These are phyloP conservation scores for Gavialis gangeticus DNA, from an alignment of 2,113 vertebrate species.

Conservation along the genomic window DNA sequence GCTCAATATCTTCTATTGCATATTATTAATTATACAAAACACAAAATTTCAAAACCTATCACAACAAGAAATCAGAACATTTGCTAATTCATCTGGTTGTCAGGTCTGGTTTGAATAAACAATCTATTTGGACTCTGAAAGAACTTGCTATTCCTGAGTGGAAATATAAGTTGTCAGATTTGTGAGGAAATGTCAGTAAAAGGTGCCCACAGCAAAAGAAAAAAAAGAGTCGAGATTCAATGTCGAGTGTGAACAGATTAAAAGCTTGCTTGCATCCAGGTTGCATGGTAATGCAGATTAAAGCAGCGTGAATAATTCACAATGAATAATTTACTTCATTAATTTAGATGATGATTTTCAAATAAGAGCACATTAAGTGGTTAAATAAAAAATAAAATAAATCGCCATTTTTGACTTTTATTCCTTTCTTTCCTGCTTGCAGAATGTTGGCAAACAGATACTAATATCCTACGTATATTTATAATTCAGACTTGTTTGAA, in stretches of 20 bases:
- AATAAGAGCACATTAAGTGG: background rate
- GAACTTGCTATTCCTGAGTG: background rate
- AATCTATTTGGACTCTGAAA: background rate
- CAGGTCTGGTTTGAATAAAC: background rate
- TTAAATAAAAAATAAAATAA: too few relatives aligned
- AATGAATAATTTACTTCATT: background rate
- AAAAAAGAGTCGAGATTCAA: background rate
- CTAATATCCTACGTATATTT: background rate
- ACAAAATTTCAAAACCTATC: background rate
- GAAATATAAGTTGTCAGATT: constrained; percentile 23
- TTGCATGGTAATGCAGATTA: background rate
- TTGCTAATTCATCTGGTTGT: constrained; percentile 29
- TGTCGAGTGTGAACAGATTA: background rate
- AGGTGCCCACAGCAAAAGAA: background rate
- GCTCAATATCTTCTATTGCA: background rate
- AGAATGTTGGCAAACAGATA: too few relatives aligned
- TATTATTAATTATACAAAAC: background rate
- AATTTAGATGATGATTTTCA: background rate
- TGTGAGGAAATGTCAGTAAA: constrained; percentile 7
- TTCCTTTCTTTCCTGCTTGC: background rate
- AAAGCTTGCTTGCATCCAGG: background rate
- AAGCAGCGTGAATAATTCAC: background rate
- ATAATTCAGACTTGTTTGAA: background rate
- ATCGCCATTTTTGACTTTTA: background rate
- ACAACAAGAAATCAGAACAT: constrained; percentile 6